These are phyloP conservation scores for Argyrosomus japonicus DNA, from an alignment of 2,113 vertebrate species.

Conservation along the genomic window DNA sequence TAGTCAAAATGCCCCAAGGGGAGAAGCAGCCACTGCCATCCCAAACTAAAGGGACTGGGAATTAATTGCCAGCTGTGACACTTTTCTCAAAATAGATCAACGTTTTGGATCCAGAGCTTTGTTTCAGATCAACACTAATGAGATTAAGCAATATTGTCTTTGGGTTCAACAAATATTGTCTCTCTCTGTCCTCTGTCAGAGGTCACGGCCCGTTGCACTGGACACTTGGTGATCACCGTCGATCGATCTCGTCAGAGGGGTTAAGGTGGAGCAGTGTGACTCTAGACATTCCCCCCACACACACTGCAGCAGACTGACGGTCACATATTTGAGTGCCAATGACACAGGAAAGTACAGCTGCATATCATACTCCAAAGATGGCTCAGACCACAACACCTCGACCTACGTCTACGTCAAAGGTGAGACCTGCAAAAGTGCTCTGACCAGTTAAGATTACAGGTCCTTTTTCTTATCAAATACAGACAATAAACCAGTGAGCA, in stretches of 20 bases:
- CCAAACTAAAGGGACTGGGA: slow-evolving; percentile 35
- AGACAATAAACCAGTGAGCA: not conserved
- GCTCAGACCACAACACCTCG: slow-evolving; percentile 16
- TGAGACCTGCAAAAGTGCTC: slow-evolving; percentile 69
- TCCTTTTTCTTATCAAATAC: not conserved
- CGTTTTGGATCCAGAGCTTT: not conserved
- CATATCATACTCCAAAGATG: slow-evolving; percentile 41
- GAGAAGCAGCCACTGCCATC: slow-evolving; percentile 41
- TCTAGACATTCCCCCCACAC: not conserved
- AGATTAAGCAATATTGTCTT: not conserved
- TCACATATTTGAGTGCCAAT: slow-evolving; percentile 67
- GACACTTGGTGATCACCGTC: slow-evolving; percentile 68
- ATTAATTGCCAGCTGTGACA: slow-evolving; percentile 59
- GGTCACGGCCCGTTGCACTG: slow-evolving; percentile 82
- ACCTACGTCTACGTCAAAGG: slow-evolving; percentile 89
- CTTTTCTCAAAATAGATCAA: slow-evolving; percentile 50
- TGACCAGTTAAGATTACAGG: not conserved
- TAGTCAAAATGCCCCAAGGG: slow-evolving; percentile 44
- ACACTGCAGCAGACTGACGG: slow-evolving; percentile 83
- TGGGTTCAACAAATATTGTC: not conserved
- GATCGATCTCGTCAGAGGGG: slow-evolving; percentile 59
- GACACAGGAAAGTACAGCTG: slow-evolving; percentile 89
- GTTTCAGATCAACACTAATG: slow-evolving; percentile 1
- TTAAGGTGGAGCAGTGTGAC: slow-evolving; percentile 73
- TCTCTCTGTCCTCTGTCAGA: slow-evolving; percentile 72